A percentile compares a stretch with the other conserved stretches of the same genome.
Evolutionary conservation across 2,113 vertebrate species (phyloP).

Genomic region (Lamprologus lemairii): DNA sequence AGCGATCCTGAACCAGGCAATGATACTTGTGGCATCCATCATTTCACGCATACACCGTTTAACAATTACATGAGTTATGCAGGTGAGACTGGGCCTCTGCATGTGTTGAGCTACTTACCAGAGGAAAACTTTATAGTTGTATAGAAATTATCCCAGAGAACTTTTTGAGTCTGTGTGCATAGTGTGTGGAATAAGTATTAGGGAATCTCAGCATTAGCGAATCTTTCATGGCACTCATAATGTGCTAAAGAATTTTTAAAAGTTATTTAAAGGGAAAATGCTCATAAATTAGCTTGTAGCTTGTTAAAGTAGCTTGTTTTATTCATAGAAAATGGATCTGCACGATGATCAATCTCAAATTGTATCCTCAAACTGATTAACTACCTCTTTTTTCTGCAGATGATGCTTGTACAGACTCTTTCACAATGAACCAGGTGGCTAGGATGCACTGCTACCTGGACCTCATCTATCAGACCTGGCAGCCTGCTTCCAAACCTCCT

Average conservation of each 20-base stretch:
- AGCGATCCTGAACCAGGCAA: conserved; percentile 88
- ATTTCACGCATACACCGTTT: conserved; percentile 87
- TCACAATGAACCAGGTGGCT: conserved; percentile 95
- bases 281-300: background rate
- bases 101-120: background rate
- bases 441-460: conserved; percentile 99
- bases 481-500: conserved; percentile 79
- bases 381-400: conserved; percentile 67
- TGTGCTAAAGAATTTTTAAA: background rate
- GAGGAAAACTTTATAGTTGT: conserved; percentile 59
- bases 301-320: background rate
- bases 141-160: background rate
- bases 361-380: background rate
- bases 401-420: conserved; percentile 93
- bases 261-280: background rate
- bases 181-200: background rate
- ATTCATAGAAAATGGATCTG: background rate
- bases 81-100: conserved; percentile 69
- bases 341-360: background rate
- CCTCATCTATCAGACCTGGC: conserved; percentile 93
- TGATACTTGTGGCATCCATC: conserved; percentile 85
- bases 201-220: background rate
- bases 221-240: background rate
- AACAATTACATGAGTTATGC: conserved; percentile 99
- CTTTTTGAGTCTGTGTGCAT: conserved; percentile 2